Evolutionary conservation across 2,113 vertebrate species (phyloP), one percentile per base, ranked within the genome.

Genomic region (Naja naja): DNA sequence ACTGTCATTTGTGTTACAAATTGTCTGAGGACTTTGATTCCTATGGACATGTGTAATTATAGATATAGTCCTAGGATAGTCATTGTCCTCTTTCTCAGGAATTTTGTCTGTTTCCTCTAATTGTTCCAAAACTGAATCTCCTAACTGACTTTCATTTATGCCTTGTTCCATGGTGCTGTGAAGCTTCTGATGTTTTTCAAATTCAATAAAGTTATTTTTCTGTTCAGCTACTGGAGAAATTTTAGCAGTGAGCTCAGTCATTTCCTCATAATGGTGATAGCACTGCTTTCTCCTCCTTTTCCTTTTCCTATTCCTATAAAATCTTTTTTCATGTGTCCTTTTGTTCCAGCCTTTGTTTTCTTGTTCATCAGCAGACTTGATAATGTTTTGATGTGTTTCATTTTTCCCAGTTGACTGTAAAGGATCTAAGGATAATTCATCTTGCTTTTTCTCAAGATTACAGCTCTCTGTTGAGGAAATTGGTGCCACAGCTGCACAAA

Each of bases 211-310:
- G 30, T 11, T 39, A 18, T 87, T 89, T 47, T 95, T 94, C 47
- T 85, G 93, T 93, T 96, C 96, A 25, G 34, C 87, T 92, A 91
- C 58, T 60, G 89, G 91, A 27, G 20, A 88, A 55, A 86, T 52
- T 56, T 95, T 95, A 43, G 93, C 91, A 58, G 97, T 92, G 92
- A 93, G 94, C 39, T 93, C 91, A 92, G 91, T 22, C 91, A 93
- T 91, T 86, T 93, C 54, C 20, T 94, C 81, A 85, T 92, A 94
- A 94, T 96, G 94, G 94, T 97, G 95, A 74, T 94, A 92, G 95
- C 96, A 97, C 56, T 96, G 34, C 94, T 96, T 97, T 96, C 96
- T 97, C 88, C 97, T 97, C 94, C 94, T 97, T 96, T 96, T 97
- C 94, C 96, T 55, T 92, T 95, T 98, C 95, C 95, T 96, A 54